Evolutionary conservation across 2,113 vertebrate species (phyloP).

Genomic region (Excalfactoria chinensis): DNA sequence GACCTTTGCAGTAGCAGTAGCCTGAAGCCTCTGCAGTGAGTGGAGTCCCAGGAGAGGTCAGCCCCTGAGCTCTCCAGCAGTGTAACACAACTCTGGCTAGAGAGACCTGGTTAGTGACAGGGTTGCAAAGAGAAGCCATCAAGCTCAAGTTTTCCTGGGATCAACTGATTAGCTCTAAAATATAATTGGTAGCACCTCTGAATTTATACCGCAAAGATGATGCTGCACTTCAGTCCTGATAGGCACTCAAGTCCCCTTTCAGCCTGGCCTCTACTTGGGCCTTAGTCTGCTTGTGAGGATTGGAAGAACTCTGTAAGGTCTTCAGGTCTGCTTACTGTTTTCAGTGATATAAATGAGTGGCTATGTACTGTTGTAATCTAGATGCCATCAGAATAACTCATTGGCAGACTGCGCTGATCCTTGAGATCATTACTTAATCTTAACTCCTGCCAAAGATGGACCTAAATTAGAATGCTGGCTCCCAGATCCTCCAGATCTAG

Average conservation of each 20-base stretch:
- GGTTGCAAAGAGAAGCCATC: not conserved
- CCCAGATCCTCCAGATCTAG: not conserved
- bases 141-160: not conserved
- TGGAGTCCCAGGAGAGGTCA: not conserved
- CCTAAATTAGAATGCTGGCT: not conserved
- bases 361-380: not conserved
- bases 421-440: not conserved
- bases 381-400: not conserved
- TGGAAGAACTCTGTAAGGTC: not conserved
- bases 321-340: not conserved
- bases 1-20: not conserved
- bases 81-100: not conserved
- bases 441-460: not conserved
- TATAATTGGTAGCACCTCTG: not conserved
- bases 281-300: rapidly evolving
- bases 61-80: not conserved
- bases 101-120: not conserved
- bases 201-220: not conserved
- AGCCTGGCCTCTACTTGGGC: not conserved
- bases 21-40: not conserved
- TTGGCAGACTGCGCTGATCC: not conserved
- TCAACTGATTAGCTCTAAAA: not conserved
- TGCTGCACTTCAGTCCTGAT: not conserved
- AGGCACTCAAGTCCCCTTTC: not conserved
- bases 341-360: not conserved